Evolutionary conservation across 2,888 invertebrate species (phyloP).

Genomic region (Desoria tigrina): DNA sequence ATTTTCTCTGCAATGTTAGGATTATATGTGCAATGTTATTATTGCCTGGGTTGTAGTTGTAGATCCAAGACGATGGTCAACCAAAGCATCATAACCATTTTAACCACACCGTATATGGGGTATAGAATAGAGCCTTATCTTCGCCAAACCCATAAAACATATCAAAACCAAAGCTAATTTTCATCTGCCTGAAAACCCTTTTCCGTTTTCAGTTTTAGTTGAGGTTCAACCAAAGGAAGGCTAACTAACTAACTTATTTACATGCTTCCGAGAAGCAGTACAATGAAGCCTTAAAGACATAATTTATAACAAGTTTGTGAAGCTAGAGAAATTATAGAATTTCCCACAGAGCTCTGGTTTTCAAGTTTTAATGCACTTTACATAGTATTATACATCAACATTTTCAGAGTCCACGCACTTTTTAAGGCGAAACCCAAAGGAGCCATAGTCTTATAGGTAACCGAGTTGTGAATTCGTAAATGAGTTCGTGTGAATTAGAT

Average conservation of each 20-base stretch:
- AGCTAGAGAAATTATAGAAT: background rate
- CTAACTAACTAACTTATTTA: background rate
- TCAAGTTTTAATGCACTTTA: no score
- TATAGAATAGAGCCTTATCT: background rate
- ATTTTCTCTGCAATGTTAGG: background rate
- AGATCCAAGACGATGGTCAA: slow-evolving; percentile 5
- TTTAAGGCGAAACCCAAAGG: no score
- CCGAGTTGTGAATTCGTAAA: no score
- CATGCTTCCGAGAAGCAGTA: background rate
- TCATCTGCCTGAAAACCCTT: background rate
- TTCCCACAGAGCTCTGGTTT: slow-evolving; percentile 3
- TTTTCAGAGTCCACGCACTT: background rate
- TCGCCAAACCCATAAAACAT: background rate
- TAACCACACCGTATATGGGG: no score
- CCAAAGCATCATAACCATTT: background rate
- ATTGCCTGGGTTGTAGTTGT: background rate
- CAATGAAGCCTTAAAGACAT: background rate
- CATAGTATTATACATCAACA: no score
- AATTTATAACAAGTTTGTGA: slow-evolving; percentile 2
- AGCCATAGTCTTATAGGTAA: background rate
- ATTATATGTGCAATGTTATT: no score
- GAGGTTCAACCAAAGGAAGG: background rate
- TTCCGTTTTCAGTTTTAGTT: background rate
- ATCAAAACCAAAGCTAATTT: background rate
- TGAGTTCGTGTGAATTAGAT: no score